These are phyloP conservation scores for Hippocampus abdominalis DNA, from an alignment of 2,113 vertebrate genomes.

Conservation along the genomic window DNA sequence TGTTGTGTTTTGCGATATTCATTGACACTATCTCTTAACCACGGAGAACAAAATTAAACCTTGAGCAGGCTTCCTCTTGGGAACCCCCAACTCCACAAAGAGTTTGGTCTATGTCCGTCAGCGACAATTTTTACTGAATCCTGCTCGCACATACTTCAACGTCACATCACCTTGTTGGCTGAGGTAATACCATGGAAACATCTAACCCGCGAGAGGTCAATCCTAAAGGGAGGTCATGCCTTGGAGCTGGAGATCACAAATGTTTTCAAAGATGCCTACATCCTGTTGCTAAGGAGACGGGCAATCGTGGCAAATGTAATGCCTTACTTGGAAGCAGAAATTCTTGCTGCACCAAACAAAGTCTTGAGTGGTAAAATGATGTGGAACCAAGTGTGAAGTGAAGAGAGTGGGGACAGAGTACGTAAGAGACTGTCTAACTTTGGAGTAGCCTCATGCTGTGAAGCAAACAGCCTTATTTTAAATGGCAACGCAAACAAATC, in stretches of 20 bases:
- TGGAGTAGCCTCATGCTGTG: background rate
- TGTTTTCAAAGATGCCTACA: slow-evolving; percentile 41
- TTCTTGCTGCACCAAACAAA: slow-evolving; percentile 21
- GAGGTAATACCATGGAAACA: slow-evolving; percentile 37
- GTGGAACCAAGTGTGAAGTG: slow-evolving; percentile 61
- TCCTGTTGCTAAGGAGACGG: slow-evolving; percentile 41
- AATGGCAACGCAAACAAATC: background rate
- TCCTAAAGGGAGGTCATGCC: slow-evolving; percentile 26
- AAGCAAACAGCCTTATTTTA: background rate
- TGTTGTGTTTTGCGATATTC: background rate
- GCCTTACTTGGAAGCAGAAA: slow-evolving; percentile 59
- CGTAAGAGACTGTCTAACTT: slow-evolving; percentile 1
- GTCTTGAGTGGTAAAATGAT: slow-evolving; percentile 35
- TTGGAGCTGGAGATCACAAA: slow-evolving; percentile 31
- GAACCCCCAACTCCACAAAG: background rate
- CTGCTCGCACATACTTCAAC: background rate
- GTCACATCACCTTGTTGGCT: background rate
- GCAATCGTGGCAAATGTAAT: slow-evolving; percentile 27
- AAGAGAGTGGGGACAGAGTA: slow-evolving; percentile 27
- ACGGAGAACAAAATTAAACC: background rate
- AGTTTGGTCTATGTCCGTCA: background rate
- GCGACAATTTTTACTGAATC: background rate
- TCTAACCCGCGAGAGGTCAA: slow-evolving; percentile 34
- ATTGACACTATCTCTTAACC: background rate
- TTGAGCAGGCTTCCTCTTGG: background rate